Percentiles rank a stretch among this genome's conserved stretches.
Conservation (phyloP, 2,888 invertebrate genomes). For the Acrobasis repandana region DNA sequence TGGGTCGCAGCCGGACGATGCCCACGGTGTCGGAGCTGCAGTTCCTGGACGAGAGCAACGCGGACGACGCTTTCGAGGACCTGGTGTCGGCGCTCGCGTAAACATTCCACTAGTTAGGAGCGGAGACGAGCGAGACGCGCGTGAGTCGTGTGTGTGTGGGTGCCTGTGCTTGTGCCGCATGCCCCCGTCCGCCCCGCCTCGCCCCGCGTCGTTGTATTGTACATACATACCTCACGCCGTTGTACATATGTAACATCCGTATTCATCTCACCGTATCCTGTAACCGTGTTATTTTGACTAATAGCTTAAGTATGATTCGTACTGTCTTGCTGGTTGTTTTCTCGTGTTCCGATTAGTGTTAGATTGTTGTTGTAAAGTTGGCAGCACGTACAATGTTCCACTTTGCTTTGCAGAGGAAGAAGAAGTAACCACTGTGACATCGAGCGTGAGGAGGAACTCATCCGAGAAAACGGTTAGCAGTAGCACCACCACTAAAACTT, state of each 20-base stretch:
- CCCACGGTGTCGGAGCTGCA: conserved; percentile 87
- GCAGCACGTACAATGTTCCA: neutral
- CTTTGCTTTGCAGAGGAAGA: conserved; percentile 68
- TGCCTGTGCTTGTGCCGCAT: conserved; percentile 65
- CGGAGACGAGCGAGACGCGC: conserved; percentile 77
- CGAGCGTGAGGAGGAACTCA: conserved; percentile 77
- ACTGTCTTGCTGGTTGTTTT: conserved; percentile 72
- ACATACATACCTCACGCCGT: conserved; percentile 44
- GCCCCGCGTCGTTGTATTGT: conserved; percentile 35
- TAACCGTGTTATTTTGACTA: conserved; percentile 79
- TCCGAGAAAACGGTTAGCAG: conserved; percentile 83
- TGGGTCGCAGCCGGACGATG: conserved; percentile 90
- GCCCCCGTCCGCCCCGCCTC: conserved; percentile 38
- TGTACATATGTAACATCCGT: conserved; percentile 70
- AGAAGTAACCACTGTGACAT: conserved; percentile 69
- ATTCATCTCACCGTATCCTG: conserved; percentile 64
- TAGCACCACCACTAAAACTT: conserved; percentile 83
- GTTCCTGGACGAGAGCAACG: conserved; percentile 89
- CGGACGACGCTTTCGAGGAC: conserved; percentile 94
- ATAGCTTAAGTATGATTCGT: conserved; percentile 74
- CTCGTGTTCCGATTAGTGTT: conserved; percentile 55
- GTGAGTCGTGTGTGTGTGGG: conserved; percentile 81
- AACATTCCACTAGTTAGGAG: conserved; percentile 77
- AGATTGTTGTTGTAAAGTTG: conserved; percentile 23
- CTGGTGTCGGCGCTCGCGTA: conserved; percentile 86